These are phyloP conservation scores for Anastatus disparis DNA, from an alignment of 1,140 invertebrate genomes.

Conservation along the genomic window DNA sequence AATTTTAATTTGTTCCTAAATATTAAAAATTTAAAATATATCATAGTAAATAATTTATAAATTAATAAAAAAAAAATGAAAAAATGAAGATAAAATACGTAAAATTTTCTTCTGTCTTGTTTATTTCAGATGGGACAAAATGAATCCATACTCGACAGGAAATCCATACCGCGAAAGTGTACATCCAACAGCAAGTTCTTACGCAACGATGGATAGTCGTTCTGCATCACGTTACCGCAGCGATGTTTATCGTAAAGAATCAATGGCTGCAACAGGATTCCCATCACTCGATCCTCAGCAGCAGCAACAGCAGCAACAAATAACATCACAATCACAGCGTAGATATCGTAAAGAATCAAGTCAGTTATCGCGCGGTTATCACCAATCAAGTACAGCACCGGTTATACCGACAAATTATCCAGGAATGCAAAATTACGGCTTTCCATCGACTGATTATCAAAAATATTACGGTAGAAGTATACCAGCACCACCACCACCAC, in stretches of 20 bases:
- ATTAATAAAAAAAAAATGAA: no score
- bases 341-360: slow-evolving; percentile 21
- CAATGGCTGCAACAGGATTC: not conserved
- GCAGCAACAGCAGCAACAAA: slow-evolving; percentile 20
- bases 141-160: slow-evolving; percentile 53
- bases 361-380: slow-evolving; percentile 6
- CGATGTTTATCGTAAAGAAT: slow-evolving; percentile 13
- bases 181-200: slow-evolving; percentile 45
- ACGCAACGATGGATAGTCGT: not conserved
- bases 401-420: slow-evolving; percentile 50
- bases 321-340: slow-evolving; percentile 1
- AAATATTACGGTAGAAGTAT: slow-evolving; percentile 54
- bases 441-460: slow-evolving; percentile 49
- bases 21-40: no score
- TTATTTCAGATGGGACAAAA: slow-evolving; percentile 57
- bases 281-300: slow-evolving; percentile 28
- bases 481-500: slow-evolving; percentile 24
- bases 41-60: no score
- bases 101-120: not conserved
- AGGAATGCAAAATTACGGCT: slow-evolving; percentile 48
- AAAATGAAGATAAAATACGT: no score
- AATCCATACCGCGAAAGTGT: slow-evolving; percentile 56
- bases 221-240: slow-evolving; percentile 7
- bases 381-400: not conserved
- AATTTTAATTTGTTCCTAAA: no score